phyloP scores from a whole-genome alignment of 1,140 invertebrate species.

The Ptiloglossa arizonensis region DNA sequence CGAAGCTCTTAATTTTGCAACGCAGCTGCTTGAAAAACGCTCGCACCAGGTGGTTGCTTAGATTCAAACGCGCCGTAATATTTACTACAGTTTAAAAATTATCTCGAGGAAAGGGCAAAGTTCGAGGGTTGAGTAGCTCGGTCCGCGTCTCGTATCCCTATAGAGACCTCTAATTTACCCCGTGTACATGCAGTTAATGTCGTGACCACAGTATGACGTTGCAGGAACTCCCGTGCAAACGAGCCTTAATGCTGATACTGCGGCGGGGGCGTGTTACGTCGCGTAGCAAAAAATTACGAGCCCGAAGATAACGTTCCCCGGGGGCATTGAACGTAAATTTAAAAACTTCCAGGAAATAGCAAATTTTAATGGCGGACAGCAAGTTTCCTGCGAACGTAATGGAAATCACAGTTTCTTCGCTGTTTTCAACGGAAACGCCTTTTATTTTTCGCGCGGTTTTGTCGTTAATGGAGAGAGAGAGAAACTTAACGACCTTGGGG shows the following conservation, averaged over 20 bases:
- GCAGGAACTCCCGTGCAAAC: conserved; percentile 13
- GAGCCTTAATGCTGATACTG: conserved; percentile 12
- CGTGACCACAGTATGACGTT: conserved; percentile 2
- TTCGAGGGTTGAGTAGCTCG: background rate
- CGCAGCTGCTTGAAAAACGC: background rate
- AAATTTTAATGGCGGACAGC: background rate
- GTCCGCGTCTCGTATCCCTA: background rate
- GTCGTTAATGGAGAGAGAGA: too few relatives aligned
- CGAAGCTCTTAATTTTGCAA: too few relatives aligned
- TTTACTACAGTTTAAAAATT: background rate
- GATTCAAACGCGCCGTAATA: background rate
- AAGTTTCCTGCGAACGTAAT: background rate
- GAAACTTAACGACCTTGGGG: too few relatives aligned
- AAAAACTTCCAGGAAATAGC: background rate
- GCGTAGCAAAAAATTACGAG: background rate
- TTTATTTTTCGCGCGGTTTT: too few relatives aligned
- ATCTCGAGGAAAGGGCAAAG: background rate
- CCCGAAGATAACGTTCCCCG: background rate
- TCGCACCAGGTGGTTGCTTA: background rate
- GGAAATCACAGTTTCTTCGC: too few relatives aligned
- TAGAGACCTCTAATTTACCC: background rate
- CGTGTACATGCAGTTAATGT: conserved; percentile 12
- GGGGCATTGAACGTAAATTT: background rate
- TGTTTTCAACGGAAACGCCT: too few relatives aligned
- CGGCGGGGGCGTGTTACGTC: background rate